Conservation (phyloP, 2,888 invertebrate species). For the Eupithecia dodoneata region DNA sequence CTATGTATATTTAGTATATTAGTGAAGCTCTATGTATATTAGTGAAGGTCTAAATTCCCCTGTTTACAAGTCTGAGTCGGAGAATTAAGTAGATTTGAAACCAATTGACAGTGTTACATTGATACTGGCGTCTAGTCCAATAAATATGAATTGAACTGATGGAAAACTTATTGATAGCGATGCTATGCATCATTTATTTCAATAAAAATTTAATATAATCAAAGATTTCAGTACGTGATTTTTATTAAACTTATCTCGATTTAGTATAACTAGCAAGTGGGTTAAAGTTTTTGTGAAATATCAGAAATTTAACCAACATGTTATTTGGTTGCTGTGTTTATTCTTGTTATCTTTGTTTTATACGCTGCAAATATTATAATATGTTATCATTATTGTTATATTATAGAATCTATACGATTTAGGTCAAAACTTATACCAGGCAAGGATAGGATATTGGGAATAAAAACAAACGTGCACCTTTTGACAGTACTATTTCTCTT, state of each 20-base stretch:
- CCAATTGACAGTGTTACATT: not conserved
- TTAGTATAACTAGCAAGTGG: not conserved
- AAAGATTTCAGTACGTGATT: not conserved
- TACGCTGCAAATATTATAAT: not conserved
- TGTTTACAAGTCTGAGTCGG: not conserved
- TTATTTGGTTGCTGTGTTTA: not conserved
- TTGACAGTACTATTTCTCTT: constrained; percentile 67
- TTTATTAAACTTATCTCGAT: not conserved
- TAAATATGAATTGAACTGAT: constrained; percentile 4
- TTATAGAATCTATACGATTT: not conserved
- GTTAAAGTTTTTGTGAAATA: not conserved
- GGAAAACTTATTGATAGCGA: not conserved
- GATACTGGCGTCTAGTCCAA: constrained; percentile 1
- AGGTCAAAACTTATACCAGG: constrained; percentile 59
- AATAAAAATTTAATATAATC: not conserved
- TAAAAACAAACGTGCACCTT: constrained; percentile 76
- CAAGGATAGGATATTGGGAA: constrained; percentile 39
- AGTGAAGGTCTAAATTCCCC: not conserved
- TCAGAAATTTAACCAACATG: no score
- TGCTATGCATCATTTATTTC: not conserved
- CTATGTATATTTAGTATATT: not conserved
- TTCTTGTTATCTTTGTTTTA: not conserved
- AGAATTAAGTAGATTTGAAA: not conserved
- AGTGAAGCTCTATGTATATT: not conserved
- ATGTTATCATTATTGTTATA: not conserved